A percentile compares a stretch with the other conserved stretches of the same genome.
Conservation (phyloP, 2,797 vertebrate species). For the Adelosebastes latens region DNA sequence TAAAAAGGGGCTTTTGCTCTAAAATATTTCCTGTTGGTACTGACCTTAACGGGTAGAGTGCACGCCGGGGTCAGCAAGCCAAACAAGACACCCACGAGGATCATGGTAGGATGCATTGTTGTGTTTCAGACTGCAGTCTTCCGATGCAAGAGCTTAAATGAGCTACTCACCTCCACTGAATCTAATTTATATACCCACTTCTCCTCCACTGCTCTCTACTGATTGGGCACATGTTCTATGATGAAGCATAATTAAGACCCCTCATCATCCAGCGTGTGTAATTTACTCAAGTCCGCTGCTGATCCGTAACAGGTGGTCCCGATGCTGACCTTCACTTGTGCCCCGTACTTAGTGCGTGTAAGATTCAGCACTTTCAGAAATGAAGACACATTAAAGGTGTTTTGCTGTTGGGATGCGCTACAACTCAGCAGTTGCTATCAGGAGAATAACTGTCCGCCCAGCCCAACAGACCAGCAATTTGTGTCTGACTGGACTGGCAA, state of each 20-base stretch:
- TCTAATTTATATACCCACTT: conserved; percentile 75
- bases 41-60: conserved; percentile 79
- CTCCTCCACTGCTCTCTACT: conserved; percentile 48
- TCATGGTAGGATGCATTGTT: conserved; percentile 59
- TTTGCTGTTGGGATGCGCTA: conserved; percentile 45
- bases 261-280: conserved; percentile 68
- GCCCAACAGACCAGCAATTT: conserved; percentile 70
- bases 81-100: conserved; percentile 59
- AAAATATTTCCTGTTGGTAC: conserved; percentile 23
- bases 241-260: conserved; percentile 69
- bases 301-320: conserved; percentile 68
- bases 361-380: conserved; percentile 77
- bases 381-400: conserved; percentile 55
- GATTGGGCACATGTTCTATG: conserved; percentile 59
- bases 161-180: conserved; percentile 27
- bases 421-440: conserved; percentile 52
- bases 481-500: conserved; percentile 60
- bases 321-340: conserved; percentile 58
- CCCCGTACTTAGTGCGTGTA: conserved; percentile 55
- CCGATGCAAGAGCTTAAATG: conserved; percentile 27
- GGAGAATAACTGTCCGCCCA: conserved; percentile 51
- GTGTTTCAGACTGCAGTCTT: conserved; percentile 32
- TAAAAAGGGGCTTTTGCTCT: not conserved
- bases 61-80: conserved; percentile 64
- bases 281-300: conserved; percentile 71